Evolutionary conservation across 2,888 invertebrate genomes (phyloP), one percentile per base, ranked within the genome.

Genomic region (Volucella inflata): DNA sequence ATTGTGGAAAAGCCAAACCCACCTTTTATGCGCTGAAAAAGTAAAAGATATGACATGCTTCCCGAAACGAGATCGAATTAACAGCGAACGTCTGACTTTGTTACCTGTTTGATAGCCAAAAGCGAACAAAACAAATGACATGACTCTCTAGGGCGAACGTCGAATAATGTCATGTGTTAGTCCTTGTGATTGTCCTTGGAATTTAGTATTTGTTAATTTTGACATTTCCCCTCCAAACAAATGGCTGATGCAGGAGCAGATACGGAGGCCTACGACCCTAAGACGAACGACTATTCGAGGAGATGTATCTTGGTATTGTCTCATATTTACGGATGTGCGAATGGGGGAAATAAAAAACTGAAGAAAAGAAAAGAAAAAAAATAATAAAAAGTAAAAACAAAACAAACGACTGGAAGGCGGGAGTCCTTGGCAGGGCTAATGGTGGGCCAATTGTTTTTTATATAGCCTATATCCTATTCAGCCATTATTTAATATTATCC

Each of bases 401-500:
- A 14, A 16, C 17, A 48, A 8, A 48, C 48, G 42, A 70, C 53
- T 74, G 78, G 51, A 77, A 77, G 64, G 59, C 30, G 57, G 30
- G 50, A 78, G 17, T 62, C 78, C 68, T 78, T 57, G 57, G 67
- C 59, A 12, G 11, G 59, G 70, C 84, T 81, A 81, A 85, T 85
- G 85, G 81, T 68, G 62, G 76, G 76, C 72, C 85, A 85, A 85
- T 85, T 85, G 85, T 85, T 85, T 81, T 81, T 85, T 85, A 85
- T 85, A 77, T 68, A 55, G 71, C 81, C 71, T 71, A 81, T 77
- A 76, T 85, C 85, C 76, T 68, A 81, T 71, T 85, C 76, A 85
- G 81, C 76, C 81, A 81, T 85, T 81, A 85, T 81, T 85, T 85
- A 85, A 85, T 85, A 81, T 85, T 85, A 85, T 85, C 85, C 85